Base-by-base conservation (phyloP, 1,140 invertebrate genomes). In the Bactericera cockerelli region DNA sequence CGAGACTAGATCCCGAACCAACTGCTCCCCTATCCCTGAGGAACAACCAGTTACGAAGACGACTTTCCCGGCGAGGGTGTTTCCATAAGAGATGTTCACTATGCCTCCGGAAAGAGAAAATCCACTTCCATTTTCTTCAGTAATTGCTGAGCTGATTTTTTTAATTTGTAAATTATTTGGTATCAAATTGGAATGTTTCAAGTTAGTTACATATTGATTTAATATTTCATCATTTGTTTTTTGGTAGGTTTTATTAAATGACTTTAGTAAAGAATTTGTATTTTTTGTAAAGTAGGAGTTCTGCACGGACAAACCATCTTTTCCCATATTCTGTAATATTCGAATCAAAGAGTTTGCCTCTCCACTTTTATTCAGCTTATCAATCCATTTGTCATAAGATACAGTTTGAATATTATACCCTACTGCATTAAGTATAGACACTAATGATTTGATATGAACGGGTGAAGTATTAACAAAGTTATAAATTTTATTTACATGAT, bases 401-500 rank as follows among this genome's bases (percentile, higher is more conserved):
- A 64, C 22, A 16, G 57, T 26, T 55, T 65, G 16, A 26, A 67
- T 55, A 1, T 56, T 55, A 24, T 67, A 67, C 1, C 65, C 67
- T 3, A 56, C 21, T 26, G 57, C 33, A n/a, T 58, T 57, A 55
- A 67, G 39, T 28, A 61, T 53, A 31, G 39, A 56, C 19, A 26
- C 22, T 53, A 59, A 53, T 49, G 58, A 57, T 63, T 57, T 36
- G 54, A 57, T 64, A 60, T 64, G 24, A 49, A 65, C 59, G 4
- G 63, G 58, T 26, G 38, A 31, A 11, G 59, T 60, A 49, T 67
- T 67, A 16, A 65, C 62, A 38, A 78, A 63, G 65, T 78, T 70
- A 61, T 72, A 70, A 33, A 68, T 67, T 67, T 76, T 76, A 26
- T 74, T 59, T 24, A 61, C 64, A 36, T 69, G 65, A 36, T 66